Base-by-base conservation (phyloP, 2,797 vertebrate genomes). In the Enteromius thamalakanensis region DNA sequence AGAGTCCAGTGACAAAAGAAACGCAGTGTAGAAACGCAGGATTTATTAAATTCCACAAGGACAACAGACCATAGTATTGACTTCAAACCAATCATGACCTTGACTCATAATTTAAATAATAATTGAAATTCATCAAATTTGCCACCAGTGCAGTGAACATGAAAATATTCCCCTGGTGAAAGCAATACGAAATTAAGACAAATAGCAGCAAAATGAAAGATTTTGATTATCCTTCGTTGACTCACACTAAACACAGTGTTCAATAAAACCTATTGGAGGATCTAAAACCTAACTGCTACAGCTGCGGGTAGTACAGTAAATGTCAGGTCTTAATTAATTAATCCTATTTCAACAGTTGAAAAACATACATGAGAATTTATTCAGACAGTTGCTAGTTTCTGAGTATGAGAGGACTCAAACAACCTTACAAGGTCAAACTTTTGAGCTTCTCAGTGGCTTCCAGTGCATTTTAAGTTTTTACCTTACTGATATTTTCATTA, bases 311-410 rank as follows among this genome's bases (percentile, higher is more conserved):
- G n/a, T n/a, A n/a, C n/a, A 69, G 26, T 37, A 83, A 58, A 71
- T 71, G 65, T 83, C 74, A 76, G 12, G 34, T 67, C 17, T 17
- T 58, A 62, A 69, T 83, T 60, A 8, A 83, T 69, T 76, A 12
- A 37, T 76, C 3, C 12, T 34, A 70, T 49, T 70, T 32, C 55
- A 70, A 71, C 40, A 26, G 42, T 26, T 69, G 26, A 82, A 55
- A 23, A 76, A 4, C 21, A 75, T 51, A 74, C 26, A 76, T 11
- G 19, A 76, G 3, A 19, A 65, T 26, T 58, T 64, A 45, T 51
- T 81, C 70, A 82, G 11, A 67, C 4, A 34, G 40, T 14, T 42
- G 8, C 21, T 23, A n/a, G 60, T 65, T 55, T 71, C 47, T 45
- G 47, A 82, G 49, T 74, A 40, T 75, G 32, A 19, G 68, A 65